These are phyloP conservation scores for Anseranas semipalmata DNA, from an alignment of 2,113 vertebrate genomes.

Conservation along the genomic window DNA sequence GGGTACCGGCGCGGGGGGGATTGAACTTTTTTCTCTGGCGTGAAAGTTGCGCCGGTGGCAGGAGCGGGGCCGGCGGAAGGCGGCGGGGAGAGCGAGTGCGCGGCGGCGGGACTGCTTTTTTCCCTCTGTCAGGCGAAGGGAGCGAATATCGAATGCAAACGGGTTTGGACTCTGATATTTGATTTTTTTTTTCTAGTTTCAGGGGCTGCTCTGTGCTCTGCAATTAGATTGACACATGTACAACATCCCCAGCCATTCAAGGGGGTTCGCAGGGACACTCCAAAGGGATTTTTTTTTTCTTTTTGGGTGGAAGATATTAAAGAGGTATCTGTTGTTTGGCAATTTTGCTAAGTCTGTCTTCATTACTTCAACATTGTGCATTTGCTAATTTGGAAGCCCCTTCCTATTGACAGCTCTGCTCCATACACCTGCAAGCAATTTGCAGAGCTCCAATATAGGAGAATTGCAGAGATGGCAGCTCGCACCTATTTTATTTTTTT, in stretches of 20 bases:
- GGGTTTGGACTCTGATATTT: conserved; percentile 15
- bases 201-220: conserved; percentile 48
- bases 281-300: conserved; percentile 51
- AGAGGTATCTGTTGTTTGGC: conserved; percentile 86
- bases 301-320: conserved; percentile 79
- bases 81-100: not conserved
- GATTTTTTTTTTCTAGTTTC: conserved; percentile 27
- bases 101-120: not conserved
- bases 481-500: conserved; percentile 91
- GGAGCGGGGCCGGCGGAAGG: not conserved
- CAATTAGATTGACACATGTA: conserved; percentile 55
- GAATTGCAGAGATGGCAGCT: conserved; percentile 93
- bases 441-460: conserved; percentile 91
- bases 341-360: conserved; percentile 89
- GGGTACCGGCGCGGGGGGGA: not conserved
- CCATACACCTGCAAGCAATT: conserved; percentile 99
- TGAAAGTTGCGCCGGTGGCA: not conserved
- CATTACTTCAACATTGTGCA: conserved; percentile 93
- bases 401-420: conserved; percentile 91
- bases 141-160: not conserved
- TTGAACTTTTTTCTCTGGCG: conserved; percentile 31
- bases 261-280: conserved; percentile 61
- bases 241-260: conserved; percentile 38
- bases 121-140: not conserved
- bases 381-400: conserved; percentile 94